phyloP scores from a whole-genome alignment of 2,888 invertebrate species.

The Dusona sp. region DNA sequence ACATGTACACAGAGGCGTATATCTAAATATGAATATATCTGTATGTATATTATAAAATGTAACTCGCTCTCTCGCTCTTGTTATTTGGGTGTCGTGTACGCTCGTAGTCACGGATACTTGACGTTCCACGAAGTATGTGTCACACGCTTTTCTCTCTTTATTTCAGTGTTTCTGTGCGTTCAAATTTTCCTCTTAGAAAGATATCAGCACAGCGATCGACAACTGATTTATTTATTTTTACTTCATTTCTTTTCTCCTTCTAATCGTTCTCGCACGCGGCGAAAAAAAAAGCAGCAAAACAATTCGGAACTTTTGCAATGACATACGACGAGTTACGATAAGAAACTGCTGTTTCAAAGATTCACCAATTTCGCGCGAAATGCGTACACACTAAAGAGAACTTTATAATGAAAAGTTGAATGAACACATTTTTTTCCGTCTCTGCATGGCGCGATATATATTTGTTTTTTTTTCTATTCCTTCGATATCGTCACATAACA shows the following conservation, averaged over 20 bases:
- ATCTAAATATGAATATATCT: not conserved
- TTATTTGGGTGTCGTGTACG: not conserved
- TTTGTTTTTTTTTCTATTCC: not conserved
- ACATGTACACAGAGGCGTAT: slow-evolving; percentile 20
- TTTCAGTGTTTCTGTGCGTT: slow-evolving; percentile 9
- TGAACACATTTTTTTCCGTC: not conserved
- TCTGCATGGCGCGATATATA: not conserved
- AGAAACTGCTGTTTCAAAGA: not conserved
- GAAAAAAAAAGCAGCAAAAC: not conserved
- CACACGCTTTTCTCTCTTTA: slow-evolving; percentile 55
- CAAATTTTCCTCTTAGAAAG: not conserved
- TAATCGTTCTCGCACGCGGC: not conserved
- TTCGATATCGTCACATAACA: not conserved
- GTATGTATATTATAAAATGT: slow-evolving; percentile 24
- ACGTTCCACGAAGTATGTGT: slow-evolving; percentile 65
- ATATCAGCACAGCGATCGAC: not conserved
- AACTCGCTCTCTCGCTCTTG: slow-evolving; percentile 22
- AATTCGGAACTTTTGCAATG: not conserved
- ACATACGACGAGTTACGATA: not conserved
- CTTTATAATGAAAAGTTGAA: not conserved
- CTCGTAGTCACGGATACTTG: slow-evolving; percentile 50
- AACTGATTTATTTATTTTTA: not conserved
- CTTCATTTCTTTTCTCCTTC: not conserved
- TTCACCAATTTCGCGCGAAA: not conserved
- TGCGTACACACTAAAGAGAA: not conserved